Conservation (phyloP, 2,113 vertebrate species). For the Zeus faber region DNA sequence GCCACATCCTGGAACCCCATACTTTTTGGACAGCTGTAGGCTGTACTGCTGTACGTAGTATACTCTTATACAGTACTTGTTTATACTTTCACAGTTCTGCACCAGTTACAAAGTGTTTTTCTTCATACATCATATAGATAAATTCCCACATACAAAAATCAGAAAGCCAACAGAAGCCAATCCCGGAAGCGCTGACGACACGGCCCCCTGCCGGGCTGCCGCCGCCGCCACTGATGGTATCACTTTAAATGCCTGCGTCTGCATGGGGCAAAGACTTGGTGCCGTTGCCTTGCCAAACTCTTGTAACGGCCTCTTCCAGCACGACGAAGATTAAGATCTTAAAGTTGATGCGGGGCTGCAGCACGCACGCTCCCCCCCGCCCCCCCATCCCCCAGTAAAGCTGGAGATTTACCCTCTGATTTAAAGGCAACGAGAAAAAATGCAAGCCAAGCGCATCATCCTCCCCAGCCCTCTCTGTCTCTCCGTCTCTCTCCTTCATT, state of each 20-base stretch:
- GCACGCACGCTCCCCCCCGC: conserved; percentile 29
- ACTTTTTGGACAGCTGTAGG: no score
- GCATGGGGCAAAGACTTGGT: conserved; percentile 19
- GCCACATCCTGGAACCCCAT: no score
- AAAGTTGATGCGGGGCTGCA: conserved; percentile 23
- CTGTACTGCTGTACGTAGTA: no score
- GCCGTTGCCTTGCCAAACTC: conserved; percentile 7
- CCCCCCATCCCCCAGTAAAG: not conserved
- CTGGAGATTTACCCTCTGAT: conserved; percentile 24
- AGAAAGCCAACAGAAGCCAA: no score
- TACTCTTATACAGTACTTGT: no score
- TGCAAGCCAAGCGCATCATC: conserved; percentile 18
- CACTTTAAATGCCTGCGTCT: conserved; percentile 10
- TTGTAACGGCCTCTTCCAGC: conserved; percentile 35
- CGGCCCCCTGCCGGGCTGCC: no score
- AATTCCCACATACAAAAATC: no score
- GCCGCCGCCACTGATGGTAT: no score
- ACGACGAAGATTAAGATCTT: conserved; percentile 45
- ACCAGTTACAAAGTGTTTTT: no score
- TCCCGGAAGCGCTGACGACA: no score
- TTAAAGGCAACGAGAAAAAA: conserved; percentile 6
- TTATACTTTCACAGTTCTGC: no score
- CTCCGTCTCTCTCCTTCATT: not conserved
- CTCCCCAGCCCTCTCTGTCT: not conserved
- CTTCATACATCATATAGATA: no score